Base-by-base conservation (phyloP, 1,140 invertebrate genomes). In the Zaprionus africanus region DNA sequence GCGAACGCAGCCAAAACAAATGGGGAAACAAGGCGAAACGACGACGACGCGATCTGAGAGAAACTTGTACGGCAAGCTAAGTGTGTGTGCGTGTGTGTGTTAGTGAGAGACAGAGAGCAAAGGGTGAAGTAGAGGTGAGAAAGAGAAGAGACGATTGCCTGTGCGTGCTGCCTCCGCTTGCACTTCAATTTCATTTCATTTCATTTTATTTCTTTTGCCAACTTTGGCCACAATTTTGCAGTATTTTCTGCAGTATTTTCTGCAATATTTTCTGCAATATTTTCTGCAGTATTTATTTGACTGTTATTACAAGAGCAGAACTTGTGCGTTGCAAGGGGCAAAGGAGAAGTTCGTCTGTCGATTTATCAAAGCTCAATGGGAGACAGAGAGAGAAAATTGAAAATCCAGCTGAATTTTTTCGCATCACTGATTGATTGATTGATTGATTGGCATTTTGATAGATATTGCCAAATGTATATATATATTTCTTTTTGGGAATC, bases 1-100 rank as follows among this genome's bases (percentile, higher is more conserved):
- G 81, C 74, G 66, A 79, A 51, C 62, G 57, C 65, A 76, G 17
- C 74, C 60, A 81, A 64, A 67, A 62, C 36, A 66, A 78, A 79
- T 62, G 67, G 51, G 24, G 34, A 65, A 61, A 77, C 41, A 66
- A 61, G 54, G 49, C 62, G 61, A 63, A 60, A 51, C 38, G 62
- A 51, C 51, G 63, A 46, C 36, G 41, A 17, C 41, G 41, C 41
- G 41, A 46, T 46, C 46, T 51, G 19, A 19, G 46, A 51, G 46
- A 7, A 46, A 46, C 41, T 46, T 46, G 2, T 46, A n/a, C 41
- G 7, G 41, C n/a, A 6, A 46, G n/a, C 41, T 7, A 13, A 51
- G 46, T 51, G 28, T 31, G 28, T 31, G 7, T 31, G 28, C 6
- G 26, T 31, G 46, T 22, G 19, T 49, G 46, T 5, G 19, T 5